These are phyloP conservation scores for Ectropis crepuscularia DNA, from an alignment of 2,888 invertebrate species.

Conservation along the genomic window DNA sequence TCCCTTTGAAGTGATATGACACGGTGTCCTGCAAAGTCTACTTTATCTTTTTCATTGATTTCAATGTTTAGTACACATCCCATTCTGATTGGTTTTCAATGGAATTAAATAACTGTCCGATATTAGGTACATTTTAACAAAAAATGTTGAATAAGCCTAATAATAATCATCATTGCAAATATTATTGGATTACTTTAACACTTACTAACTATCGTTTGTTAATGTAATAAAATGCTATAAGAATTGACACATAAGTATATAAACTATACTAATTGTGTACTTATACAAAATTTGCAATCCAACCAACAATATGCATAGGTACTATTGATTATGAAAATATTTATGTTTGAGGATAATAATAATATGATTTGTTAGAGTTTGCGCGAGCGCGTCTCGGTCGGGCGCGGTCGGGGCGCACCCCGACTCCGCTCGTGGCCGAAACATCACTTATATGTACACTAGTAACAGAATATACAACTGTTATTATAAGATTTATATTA, in stretches of 20 bases:
- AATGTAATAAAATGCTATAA: constrained; percentile 85
- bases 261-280: constrained; percentile 85
- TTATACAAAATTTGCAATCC: constrained; percentile 83
- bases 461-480: constrained; percentile 72
- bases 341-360: constrained; percentile 70
- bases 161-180: constrained; percentile 69
- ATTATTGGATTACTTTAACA: constrained; percentile 78
- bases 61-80: constrained; percentile 29
- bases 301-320: constrained; percentile 81
- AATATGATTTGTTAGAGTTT: constrained; percentile 61
- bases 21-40: too few relatives aligned
- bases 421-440: constrained; percentile 66
- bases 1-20: constrained; percentile 2
- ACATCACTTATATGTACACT: constrained; percentile 67
- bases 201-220: constrained; percentile 83
- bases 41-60: neutral
- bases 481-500: constrained; percentile 70
- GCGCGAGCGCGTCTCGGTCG: constrained; percentile 36
- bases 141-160: constrained; percentile 65
- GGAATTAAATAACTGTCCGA: constrained; percentile 42
- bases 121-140: constrained; percentile 47
- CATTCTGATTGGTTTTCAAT: constrained; percentile 32
- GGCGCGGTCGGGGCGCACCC: constrained; percentile 36
- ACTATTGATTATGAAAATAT: constrained; percentile 83
- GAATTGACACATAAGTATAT: constrained; percentile 86